phyloP scores from a whole-genome alignment of 2,797 vertebrate species.

The Syndactyla subalaris region DNA sequence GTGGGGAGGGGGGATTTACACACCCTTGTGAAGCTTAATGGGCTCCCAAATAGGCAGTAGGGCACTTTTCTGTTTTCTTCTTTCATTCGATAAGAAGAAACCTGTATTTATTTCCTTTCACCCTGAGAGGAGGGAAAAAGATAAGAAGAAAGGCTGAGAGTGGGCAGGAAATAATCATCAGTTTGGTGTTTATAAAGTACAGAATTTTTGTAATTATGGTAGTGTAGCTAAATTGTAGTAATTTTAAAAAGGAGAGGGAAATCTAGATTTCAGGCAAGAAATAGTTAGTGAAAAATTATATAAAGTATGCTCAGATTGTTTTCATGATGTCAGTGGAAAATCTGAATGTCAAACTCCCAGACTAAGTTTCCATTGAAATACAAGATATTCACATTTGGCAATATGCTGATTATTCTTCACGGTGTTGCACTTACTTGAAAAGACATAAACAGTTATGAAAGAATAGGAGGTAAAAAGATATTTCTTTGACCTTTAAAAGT shows the following conservation, averaged over 20 bases:
- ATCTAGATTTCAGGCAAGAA: constrained; percentile 12
- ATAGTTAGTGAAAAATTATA: not conserved
- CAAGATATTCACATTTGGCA: constrained; percentile 23
- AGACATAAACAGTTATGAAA: not conserved
- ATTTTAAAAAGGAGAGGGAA: not conserved
- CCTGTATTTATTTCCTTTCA: not conserved
- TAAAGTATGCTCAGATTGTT: constrained; percentile 10
- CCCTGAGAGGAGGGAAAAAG: not conserved
- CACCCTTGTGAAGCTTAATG: not conserved
- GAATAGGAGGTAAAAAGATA: not conserved
- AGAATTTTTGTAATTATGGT: not conserved
- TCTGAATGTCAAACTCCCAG: constrained; percentile 14
- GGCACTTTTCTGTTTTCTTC: not conserved
- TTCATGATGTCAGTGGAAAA: constrained; percentile 53
- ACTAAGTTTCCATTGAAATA: constrained; percentile 32
- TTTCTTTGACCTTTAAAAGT: not conserved
- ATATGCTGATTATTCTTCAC: not conserved
- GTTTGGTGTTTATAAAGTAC: not conserved
- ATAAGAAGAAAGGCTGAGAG: not conserved
- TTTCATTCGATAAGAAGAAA: not conserved
- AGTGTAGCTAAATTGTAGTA: not conserved
- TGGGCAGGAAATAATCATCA: not conserved
- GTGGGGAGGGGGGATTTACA: constrained; percentile 11
- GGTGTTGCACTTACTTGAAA: not conserved
- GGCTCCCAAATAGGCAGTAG: not conserved